phyloP scores from a whole-genome alignment of 1,140 invertebrate species.

The Trypoxylus dichotomus region DNA sequence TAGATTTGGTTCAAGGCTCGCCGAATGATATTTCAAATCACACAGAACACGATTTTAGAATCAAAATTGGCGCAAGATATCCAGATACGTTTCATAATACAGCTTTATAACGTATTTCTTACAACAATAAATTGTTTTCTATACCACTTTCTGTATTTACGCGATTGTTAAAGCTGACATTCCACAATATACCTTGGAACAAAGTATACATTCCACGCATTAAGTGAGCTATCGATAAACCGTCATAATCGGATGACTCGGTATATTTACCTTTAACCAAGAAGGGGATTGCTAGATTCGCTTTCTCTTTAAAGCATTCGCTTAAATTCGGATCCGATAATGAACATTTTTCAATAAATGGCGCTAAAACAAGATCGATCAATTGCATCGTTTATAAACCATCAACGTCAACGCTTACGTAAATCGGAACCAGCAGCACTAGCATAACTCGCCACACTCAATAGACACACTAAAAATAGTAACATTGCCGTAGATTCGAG shows the following conservation, averaged over 20 bases:
- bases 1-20: no score
- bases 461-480: no score
- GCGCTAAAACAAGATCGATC: conserved; percentile 80
- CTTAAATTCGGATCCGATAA: conserved; percentile 12
- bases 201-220: not conserved
- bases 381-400: not conserved
- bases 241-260: not conserved
- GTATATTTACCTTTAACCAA: conserved; percentile 2
- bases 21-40: no score
- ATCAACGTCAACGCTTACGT: not conserved
- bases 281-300: not conserved
- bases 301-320: conserved; percentile 12
- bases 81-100: no score
- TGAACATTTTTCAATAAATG: conserved; percentile 90
- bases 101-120: no score
- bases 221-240: not conserved
- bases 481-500: no score
- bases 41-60: no score
- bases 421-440: not conserved
- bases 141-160: no score
- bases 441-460: not conserved
- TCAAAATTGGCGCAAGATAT: no score
- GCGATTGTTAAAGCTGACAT: not conserved
- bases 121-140: no score
- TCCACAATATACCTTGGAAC: no score